Conservation (phyloP, 2,888 invertebrate species). For the Drosophila trichaetosa region DNA sequence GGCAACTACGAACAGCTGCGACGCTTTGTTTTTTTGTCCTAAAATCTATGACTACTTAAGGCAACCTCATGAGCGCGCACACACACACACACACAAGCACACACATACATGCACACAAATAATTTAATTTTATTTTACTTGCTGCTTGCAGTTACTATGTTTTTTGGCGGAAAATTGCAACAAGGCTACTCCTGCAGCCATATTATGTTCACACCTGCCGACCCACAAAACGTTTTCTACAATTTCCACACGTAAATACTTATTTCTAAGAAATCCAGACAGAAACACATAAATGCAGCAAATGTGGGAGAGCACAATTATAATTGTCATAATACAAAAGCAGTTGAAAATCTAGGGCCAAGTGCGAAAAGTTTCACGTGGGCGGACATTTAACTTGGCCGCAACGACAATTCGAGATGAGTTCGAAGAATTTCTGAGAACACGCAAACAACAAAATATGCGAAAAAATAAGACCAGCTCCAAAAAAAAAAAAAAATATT, state of each 20-base stretch:
- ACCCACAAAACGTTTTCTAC: conserved; percentile 71
- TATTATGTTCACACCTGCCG: conserved; percentile 25
- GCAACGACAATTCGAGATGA: conserved; percentile 34
- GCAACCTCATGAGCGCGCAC: conserved; percentile 37
- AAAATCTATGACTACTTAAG: conserved; percentile 79
- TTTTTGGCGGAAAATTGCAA: conserved; percentile 67
- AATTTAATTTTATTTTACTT: conserved; percentile 77
- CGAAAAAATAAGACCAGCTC: not conserved
- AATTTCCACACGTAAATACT: conserved; percentile 76
- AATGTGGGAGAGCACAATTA: conserved; percentile 70
- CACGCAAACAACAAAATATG: not conserved
- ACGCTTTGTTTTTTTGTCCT: conserved; percentile 74
- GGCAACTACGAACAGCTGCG: conserved; percentile 35
- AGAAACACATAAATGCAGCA: conserved; percentile 20
- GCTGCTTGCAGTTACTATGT: conserved; percentile 52
- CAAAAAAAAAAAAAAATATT: not conserved
- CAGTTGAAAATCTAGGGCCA: conserved; percentile 78
- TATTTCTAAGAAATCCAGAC: conserved; percentile 65
- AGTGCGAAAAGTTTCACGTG: conserved; percentile 72
- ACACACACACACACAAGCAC: conserved; percentile 14
- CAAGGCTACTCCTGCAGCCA: conserved; percentile 43
- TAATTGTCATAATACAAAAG: conserved; percentile 81
- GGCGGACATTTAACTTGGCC: conserved; percentile 40
- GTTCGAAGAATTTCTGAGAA: conserved; percentile 1
- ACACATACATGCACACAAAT: conserved; percentile 19